phyloP scores from a whole-genome alignment of 2,113 vertebrate species.

The Fregata magnificens region DNA sequence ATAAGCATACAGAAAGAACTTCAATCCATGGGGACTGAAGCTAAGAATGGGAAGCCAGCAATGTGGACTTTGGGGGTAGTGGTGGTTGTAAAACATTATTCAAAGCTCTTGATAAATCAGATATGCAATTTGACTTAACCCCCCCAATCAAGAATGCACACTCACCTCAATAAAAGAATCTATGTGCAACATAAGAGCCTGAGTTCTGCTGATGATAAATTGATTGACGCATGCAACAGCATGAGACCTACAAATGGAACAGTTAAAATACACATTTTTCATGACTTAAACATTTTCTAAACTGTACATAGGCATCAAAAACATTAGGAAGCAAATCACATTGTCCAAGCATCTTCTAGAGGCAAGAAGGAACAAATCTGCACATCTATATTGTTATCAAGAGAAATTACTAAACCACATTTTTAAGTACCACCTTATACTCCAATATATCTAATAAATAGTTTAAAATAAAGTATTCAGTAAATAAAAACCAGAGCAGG shows the following conservation, averaged over 20 bases:
- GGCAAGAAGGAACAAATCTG: background rate
- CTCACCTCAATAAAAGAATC: constrained; percentile 94
- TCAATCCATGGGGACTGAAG: background rate
- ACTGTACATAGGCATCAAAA: background rate
- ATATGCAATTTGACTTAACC: background rate
- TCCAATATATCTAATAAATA: background rate
- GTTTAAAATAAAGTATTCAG: background rate
- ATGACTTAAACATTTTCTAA: background rate
- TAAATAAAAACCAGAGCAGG: background rate
- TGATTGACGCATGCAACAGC: constrained; percentile 96
- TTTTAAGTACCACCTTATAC: background rate
- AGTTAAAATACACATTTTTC: background rate
- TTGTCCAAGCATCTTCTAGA: background rate
- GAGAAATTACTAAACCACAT: background rate
- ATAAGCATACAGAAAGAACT: background rate
- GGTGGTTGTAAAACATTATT: background rate
- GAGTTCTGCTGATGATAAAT: constrained; percentile 95
- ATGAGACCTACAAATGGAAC: constrained; percentile 82
- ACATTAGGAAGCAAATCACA: background rate
- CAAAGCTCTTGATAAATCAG: background rate
- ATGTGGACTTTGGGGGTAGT: background rate
- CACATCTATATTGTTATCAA: background rate
- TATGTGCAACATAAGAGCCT: constrained; percentile 95
- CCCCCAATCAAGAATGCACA: background rate
- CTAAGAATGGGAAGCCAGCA: background rate